Evolutionary conservation across 2,113 vertebrate species (phyloP).

Genomic region (Callionymus lyra): DNA sequence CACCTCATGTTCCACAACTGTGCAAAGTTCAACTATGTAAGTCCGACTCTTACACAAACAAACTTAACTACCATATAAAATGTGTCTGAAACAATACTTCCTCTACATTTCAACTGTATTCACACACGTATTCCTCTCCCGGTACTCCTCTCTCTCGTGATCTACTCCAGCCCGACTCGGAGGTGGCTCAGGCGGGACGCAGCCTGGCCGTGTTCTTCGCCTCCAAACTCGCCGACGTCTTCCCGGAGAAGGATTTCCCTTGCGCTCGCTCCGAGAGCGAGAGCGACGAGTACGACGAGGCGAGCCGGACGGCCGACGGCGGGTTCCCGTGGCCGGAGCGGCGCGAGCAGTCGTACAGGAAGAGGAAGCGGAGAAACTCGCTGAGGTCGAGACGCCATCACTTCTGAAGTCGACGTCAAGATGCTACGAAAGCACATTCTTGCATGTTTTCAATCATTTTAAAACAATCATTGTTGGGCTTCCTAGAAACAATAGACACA

Average conservation of each 20-base stretch:
- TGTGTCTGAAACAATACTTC: too few species aligned
- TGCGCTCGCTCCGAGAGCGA: slow-evolving; percentile 78
- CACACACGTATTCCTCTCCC: too few species aligned
- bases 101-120: too few species aligned
- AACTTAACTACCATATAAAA: too few species aligned
- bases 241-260: slow-evolving; percentile 73
- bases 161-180: slow-evolving; percentile 81
- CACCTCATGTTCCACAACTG: slow-evolving; percentile 97
- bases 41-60: too few species aligned
- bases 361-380: slow-evolving; percentile 83
- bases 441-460: too few species aligned
- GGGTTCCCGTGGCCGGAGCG: slow-evolving; percentile 81
- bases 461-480: too few species aligned
- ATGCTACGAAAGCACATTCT: too few species aligned
- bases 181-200: slow-evolving; percentile 89
- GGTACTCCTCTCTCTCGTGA: background rate
- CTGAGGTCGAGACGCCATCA: slow-evolving; percentile 68
- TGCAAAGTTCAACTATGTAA: slow-evolving; percentile 97
- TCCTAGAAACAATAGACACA: slow-evolving; percentile 1
- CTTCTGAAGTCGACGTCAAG: slow-evolving; percentile 35
- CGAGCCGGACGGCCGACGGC: slow-evolving; percentile 44
- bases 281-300: slow-evolving; percentile 79
- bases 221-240: slow-evolving; percentile 78
- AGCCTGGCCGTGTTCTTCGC: slow-evolving; percentile 85
- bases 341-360: slow-evolving; percentile 82